phyloP scores from a whole-genome alignment of 2,113 vertebrate genomes.

The Furnarius figulus region DNA sequence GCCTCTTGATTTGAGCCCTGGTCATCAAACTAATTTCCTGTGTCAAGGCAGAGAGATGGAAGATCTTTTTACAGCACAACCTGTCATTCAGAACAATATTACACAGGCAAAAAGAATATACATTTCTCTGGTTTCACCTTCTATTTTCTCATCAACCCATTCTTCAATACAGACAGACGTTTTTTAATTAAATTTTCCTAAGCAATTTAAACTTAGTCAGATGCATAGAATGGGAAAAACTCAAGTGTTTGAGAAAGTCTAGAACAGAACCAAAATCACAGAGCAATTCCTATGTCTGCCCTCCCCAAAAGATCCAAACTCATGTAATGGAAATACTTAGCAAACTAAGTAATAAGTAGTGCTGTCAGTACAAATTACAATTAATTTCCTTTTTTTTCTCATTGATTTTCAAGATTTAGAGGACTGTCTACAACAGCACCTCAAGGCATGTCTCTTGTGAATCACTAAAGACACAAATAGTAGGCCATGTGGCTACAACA shows the following conservation, averaged over 20 bases:
- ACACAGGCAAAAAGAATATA: not conserved
- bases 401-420: constrained; percentile 26
- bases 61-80: not conserved
- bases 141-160: not conserved
- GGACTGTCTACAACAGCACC: not conserved
- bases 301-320: not conserved
- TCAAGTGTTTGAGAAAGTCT: not conserved
- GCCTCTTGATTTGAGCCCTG: not conserved
- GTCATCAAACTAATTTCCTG: not conserved
- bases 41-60: not conserved
- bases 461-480: not conserved
- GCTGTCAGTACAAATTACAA: not conserved
- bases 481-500: not conserved
- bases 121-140: not conserved
- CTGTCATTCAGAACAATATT: not conserved
- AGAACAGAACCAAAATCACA: not conserved
- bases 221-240: not conserved
- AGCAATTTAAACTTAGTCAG: not conserved
- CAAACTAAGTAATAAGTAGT: constrained; percentile 19
- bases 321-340: not conserved
- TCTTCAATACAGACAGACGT: not conserved
- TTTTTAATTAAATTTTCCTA: not conserved
- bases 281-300: not conserved
- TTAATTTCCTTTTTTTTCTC: constrained; percentile 24
- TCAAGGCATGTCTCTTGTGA: constrained; percentile 9